Percentiles rank a stretch among this genome's conserved stretches.
These are phyloP conservation scores for Sebastes alutus DNA, from an alignment of 2,797 vertebrate genomes.

Conservation along the genomic window DNA sequence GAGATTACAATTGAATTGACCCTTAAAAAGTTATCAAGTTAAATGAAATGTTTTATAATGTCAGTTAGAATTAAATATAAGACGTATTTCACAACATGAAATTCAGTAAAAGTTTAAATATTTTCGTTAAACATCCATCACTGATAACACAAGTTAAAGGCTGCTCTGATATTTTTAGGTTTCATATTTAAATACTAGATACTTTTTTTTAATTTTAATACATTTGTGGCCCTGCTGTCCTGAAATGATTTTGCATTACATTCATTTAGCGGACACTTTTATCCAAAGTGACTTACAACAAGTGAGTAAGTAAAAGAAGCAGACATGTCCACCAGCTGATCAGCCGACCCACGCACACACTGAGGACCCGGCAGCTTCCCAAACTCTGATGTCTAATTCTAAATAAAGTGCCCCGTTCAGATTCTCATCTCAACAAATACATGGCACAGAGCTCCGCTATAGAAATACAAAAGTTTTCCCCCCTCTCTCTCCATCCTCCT, in stretches of 20 bases:
- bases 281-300: not conserved
- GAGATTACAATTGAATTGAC: not conserved
- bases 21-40: not conserved
- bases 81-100: not conserved
- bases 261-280: not conserved
- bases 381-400: slow-evolving; percentile 12
- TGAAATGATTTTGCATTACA: not conserved
- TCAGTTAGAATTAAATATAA: not conserved
- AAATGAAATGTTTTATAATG: not conserved
- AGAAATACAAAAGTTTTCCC: slow-evolving; percentile 54
- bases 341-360: not conserved
- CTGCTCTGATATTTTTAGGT: not conserved
- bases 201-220: not conserved
- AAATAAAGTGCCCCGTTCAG: slow-evolving; percentile 5
- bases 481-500: slow-evolving; percentile 29
- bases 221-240: not conserved
- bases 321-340: not conserved
- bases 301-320: not conserved
- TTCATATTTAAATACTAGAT: not conserved
- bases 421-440: slow-evolving; percentile 31
- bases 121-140: not conserved
- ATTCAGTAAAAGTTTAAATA: not conserved
- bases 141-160: not conserved
- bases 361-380: not conserved
- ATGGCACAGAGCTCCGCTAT: slow-evolving; percentile 29